Evolutionary conservation across 2,797 vertebrate genomes (phyloP), one percentile per base, ranked within the genome.

Genomic region (Hozukius guyotensis): DNA sequence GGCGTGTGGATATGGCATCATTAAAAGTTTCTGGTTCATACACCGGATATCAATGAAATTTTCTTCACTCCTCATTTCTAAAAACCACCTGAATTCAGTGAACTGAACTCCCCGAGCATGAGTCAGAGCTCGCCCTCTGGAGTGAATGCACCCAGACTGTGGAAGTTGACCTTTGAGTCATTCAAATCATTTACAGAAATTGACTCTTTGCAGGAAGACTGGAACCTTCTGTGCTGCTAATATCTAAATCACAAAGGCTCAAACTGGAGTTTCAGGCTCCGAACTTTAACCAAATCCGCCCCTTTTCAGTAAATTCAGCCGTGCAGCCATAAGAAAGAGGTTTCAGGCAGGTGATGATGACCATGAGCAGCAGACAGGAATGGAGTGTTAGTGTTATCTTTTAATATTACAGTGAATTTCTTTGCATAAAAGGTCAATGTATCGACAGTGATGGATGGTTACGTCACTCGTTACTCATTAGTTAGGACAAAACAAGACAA

Each of bases 151-250:
- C 55, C 66, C 63, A 56, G 46, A 75, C 63, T 83, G 82, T 75
- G 72, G 72, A 81, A 72, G 52, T 71, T 83, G 89, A 93, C 89
- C 86, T 88, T 89, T 92, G 72, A 90, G 78, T 88, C 66, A 83
- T 70, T 86, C 62, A 80, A 75, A 88, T 86, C 55, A 73, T 83
- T 89, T 72, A 63, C 75, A 73, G 86, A 78, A 60, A 77, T 16
- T 8, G 75, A 81, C 59, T 90, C 59, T 77, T 72, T 78, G 77
- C 60, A 75, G 81, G 64, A 75, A 14, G 24, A 49, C 52, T 2
- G 12, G 52, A 72, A 38, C 53, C 42, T 57, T 84, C 69, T 71
- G 65, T 56, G 75, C 72, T 53, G 83, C 69, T 70, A 67, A 83
- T 64, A 71, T 89, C 68, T 68, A 80, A 86, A 88, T 89, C 72